Conservation (phyloP, 2,888 invertebrate genomes). For the Athetis lepigone region DNA sequence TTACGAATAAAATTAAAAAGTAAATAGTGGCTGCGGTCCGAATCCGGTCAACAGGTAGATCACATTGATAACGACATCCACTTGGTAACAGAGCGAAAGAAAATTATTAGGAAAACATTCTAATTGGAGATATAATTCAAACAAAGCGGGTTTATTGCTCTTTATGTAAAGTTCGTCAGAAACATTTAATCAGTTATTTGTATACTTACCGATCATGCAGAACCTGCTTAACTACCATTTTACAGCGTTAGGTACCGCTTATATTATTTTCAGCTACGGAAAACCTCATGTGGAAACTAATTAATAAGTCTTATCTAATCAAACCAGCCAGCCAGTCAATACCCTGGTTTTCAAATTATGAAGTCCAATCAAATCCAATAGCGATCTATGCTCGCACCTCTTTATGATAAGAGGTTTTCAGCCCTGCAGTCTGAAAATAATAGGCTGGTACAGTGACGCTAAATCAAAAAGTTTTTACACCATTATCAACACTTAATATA, state of each 20-base stretch:
- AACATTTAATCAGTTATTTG: neutral
- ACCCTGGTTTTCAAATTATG: too few species aligned
- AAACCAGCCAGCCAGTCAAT: too few species aligned
- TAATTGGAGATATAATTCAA: slow-evolving; percentile 37
- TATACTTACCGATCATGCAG: neutral
- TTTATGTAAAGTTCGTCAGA: neutral
- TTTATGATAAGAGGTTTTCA: too few species aligned
- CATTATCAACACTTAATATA: slow-evolving; percentile 7
- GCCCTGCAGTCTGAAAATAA: too few species aligned
- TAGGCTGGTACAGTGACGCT: too few species aligned
- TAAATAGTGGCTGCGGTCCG: slow-evolving; percentile 66
- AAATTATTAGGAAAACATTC: slow-evolving; percentile 41
- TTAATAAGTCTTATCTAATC: too few species aligned
- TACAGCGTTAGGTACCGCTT: too few species aligned
- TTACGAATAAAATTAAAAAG: slow-evolving; percentile 63
- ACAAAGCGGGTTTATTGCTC: slow-evolving; percentile 7
- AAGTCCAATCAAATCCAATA: too few species aligned
- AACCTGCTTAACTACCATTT: neutral
- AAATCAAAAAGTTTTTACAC: neutral
- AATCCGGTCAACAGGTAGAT: slow-evolving; percentile 71
- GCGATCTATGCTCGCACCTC: too few species aligned
- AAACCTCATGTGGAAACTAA: too few species aligned
- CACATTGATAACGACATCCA: slow-evolving; percentile 54
- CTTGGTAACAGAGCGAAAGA: slow-evolving; percentile 34
- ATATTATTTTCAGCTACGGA: too few species aligned